Evolutionary conservation across 2,888 invertebrate genomes (phyloP), one percentile per base, ranked within the genome.

Genomic region (Incurvaria masculella): DNA sequence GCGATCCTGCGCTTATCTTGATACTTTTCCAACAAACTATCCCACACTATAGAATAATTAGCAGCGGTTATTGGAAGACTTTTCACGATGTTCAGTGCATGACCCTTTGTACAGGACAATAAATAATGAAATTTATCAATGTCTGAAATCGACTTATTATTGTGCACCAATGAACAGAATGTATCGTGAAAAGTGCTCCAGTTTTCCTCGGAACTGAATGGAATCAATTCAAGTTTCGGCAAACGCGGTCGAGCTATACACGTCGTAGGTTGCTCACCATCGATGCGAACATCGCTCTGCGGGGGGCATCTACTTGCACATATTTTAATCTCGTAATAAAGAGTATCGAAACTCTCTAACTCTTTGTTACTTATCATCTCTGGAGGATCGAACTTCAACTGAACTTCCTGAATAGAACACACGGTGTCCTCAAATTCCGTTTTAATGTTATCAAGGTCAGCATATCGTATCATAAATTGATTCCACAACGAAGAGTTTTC

Each of bases 1-100:
- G 47, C 33, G 17, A 53, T 33, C 40, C 43, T 33, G 43, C 53
- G 20, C 14, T 50, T 50, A 42, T 54, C 54, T 20, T 52, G 49
- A 39, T 54, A 52, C 45, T 52, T 54, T 38, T 51, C 48, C 11
- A 54, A 26, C 46, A 54, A 44, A 17, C 44, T 47, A 47, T 52
- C 23, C 53, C 51, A 53, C 14, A 52, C 49, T 21, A 52, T 19
- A 17, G 43, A 43, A 21, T 53, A 52, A 40, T 52, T 53, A 45
- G 33, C 33, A 14, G 33, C 33, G 14, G 33, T 14, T 14, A 33
- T 33, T 14, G 33, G 33, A 14, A 33, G 14, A 14, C 33, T 33
- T 33, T 33, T 33, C 33, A 33, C 33, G 14, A 33, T 33, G 14
- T 33, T 33, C 14, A 33, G 14, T 14, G 33, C 33, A 33, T 8